Evolutionary conservation across 1,140 invertebrate species (phyloP).

Genomic region (Neocloeon triangulifer): DNA sequence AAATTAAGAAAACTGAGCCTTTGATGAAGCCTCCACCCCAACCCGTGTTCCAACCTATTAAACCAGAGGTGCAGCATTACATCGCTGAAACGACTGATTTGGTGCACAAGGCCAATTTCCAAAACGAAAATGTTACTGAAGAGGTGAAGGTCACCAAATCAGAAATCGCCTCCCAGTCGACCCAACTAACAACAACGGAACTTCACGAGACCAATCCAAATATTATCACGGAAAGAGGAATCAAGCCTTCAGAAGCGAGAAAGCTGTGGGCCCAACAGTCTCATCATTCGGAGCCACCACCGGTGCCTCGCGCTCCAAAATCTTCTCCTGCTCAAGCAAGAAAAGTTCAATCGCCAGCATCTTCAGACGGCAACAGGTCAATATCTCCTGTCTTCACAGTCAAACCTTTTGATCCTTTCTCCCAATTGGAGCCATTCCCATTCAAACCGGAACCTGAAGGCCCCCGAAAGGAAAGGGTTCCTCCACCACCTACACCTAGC

Average conservation of each 20-base stretch:
- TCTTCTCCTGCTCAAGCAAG: slow-evolving; percentile 2
- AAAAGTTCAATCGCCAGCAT: not conserved
- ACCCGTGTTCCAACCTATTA: too few relatives aligned
- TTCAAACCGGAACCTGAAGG: slow-evolving; percentile 19
- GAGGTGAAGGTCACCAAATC: too few relatives aligned
- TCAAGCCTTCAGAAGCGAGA: slow-evolving; percentile 17
- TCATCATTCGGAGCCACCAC: slow-evolving; percentile 18
- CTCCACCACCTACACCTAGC: slow-evolving; percentile 27
- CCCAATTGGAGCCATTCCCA: slow-evolving; percentile 25
- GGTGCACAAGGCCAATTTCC: slow-evolving; percentile 19
- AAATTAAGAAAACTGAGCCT: not conserved
- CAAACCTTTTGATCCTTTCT: slow-evolving; percentile 19
- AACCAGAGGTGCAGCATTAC: too few relatives aligned
- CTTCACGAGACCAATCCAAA: not conserved
- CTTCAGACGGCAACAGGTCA: not conserved
- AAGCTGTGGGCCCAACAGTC: slow-evolving; percentile 18
- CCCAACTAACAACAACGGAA: too few relatives aligned
- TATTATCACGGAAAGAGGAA: slow-evolving; percentile 9
- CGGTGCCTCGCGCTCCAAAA: slow-evolving; percentile 25
- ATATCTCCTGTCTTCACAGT: slow-evolving; percentile 2
- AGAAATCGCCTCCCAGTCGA: too few relatives aligned
- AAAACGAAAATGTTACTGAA: too few relatives aligned
- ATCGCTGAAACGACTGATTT: slow-evolving; percentile 21
- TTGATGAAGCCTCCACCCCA: not conserved
- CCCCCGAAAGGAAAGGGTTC: slow-evolving; percentile 13